Evolutionary conservation across 2,797 vertebrate genomes (phyloP).

Genomic region (Merluccius polli): DNA sequence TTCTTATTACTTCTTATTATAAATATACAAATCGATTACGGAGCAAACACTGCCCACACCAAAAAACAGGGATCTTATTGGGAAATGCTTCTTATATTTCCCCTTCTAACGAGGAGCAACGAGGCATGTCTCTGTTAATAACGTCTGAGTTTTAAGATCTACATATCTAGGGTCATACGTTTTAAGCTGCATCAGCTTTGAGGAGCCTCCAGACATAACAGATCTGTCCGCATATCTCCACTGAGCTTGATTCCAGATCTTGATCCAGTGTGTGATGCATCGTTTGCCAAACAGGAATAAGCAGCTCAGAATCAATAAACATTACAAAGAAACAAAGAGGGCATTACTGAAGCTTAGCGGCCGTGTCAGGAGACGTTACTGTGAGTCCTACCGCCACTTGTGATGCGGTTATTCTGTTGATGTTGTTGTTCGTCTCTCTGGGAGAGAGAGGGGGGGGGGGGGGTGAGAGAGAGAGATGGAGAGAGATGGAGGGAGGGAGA

Average conservation of each 20-base stretch:
- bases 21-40: background rate
- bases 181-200: too few relatives aligned
- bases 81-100: background rate
- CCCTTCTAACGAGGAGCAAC: background rate
- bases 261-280: background rate
- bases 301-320: background rate
- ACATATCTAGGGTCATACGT: background rate
- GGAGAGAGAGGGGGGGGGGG: background rate
- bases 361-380: background rate
- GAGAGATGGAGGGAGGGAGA: background rate
- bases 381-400: background rate
- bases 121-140: background rate
- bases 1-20: background rate
- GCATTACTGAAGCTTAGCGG: background rate
- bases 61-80: background rate
- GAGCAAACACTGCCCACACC: background rate
- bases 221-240: background rate
- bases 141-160: background rate
- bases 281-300: background rate
- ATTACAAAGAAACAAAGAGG: conserved; percentile 1
- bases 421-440: too few relatives aligned
- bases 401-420: too few relatives aligned
- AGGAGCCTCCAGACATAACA: background rate
- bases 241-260: background rate
- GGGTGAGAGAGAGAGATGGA: background rate